A percentile compares a stretch with the other conserved stretches of the same genome.
Evolutionary conservation across 2,113 vertebrate genomes (phyloP).

Genomic region (Centropus unirufus): DNA sequence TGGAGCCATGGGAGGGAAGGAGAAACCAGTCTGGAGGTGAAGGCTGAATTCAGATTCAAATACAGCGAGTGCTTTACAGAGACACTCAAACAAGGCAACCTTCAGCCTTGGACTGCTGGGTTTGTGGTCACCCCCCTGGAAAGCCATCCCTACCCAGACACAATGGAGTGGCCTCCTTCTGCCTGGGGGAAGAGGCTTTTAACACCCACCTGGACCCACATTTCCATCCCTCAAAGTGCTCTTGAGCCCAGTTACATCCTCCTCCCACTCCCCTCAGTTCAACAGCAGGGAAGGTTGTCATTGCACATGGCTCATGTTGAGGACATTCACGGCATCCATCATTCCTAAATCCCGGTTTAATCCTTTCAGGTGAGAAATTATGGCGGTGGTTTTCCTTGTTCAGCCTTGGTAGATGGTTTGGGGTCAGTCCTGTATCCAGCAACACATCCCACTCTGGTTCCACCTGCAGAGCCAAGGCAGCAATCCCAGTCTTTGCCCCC

Average conservation of each 20-base stretch:
- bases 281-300: background rate
- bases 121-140: background rate
- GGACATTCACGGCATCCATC: background rate
- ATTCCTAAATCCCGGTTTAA: background rate
- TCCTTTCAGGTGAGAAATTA: background rate
- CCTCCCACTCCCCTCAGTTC: background rate
- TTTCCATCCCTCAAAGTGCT: background rate
- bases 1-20: background rate
- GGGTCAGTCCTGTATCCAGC: background rate
- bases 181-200: background rate
- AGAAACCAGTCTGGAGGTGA: background rate
- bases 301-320: background rate
- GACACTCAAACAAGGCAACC: background rate
- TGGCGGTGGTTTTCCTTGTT: background rate
- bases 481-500: background rate
- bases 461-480: accelerated
- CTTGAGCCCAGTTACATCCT: background rate
- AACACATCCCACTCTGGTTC: background rate
- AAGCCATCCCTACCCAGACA: background rate
- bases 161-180: accelerated
- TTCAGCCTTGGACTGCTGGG: background rate
- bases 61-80: background rate
- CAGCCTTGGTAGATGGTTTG: accelerated
- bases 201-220: background rate
- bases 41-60: background rate